Evolutionary conservation across 1,140 invertebrate species (phyloP).

Genomic region (Cryptotermes secundus): DNA sequence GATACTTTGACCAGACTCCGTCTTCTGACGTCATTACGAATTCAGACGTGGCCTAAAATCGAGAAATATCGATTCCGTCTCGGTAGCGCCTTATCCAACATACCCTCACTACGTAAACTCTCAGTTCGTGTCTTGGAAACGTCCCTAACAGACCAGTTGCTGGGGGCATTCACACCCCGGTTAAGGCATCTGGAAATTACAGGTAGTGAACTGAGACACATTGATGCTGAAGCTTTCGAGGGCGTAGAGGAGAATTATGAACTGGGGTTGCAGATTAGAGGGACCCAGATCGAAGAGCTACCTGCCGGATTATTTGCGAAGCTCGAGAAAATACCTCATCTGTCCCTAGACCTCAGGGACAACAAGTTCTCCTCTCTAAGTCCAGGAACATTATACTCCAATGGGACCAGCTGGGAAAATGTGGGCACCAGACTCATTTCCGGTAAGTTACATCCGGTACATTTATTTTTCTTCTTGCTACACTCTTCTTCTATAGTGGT

Average conservation of each 20-base stretch:
- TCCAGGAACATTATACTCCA: constrained; percentile 80
- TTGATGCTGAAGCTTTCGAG: constrained; percentile 69
- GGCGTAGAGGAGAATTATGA: constrained; percentile 54
- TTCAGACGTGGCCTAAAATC: constrained; percentile 66
- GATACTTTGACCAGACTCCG: constrained; percentile 62
- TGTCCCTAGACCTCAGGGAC: constrained; percentile 77
- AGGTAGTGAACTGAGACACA: constrained; percentile 65
- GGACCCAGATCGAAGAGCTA: constrained; percentile 69
- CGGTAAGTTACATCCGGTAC: constrained; percentile 54
- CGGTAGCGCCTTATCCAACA: constrained; percentile 57
- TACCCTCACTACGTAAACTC: constrained; percentile 60
- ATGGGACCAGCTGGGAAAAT: constrained; percentile 78
- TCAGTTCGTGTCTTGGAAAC: constrained; percentile 71
- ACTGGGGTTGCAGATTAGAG: constrained; percentile 72
- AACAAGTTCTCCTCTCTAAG: constrained; percentile 77
- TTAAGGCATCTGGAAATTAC: constrained; percentile 77
- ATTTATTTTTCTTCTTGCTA: no score
- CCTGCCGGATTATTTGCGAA: constrained; percentile 75
- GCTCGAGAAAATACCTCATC: constrained; percentile 72
- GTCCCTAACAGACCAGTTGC: constrained; percentile 66
- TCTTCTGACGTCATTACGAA: constrained; percentile 58
- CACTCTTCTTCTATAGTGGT: no score
- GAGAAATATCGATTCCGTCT: constrained; percentile 61
- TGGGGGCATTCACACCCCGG: constrained; percentile 68
- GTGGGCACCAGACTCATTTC: constrained; percentile 77